Conservation (phyloP, 2,113 vertebrate species). For the Ictidomys tridecemlineatus region DNA sequence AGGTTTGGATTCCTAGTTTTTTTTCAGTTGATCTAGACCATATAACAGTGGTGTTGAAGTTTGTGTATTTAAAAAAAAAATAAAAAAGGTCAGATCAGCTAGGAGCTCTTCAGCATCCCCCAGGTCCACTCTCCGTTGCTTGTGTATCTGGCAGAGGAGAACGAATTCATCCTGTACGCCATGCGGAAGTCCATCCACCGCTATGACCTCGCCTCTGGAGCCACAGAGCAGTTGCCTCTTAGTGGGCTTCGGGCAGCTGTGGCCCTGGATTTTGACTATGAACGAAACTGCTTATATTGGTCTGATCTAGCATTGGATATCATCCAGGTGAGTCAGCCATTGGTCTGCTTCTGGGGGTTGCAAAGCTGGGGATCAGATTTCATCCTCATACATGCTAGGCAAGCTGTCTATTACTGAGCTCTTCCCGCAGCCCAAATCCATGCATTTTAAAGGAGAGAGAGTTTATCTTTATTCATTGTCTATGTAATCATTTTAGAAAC, state of each 20-base stretch:
- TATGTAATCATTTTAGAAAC: neutral
- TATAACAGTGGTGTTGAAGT: neutral
- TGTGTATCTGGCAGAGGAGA: constrained; percentile 92
- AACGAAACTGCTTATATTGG: constrained; percentile 98
- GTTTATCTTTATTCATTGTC: neutral
- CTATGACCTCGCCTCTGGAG: constrained; percentile 94
- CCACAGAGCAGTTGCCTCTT: constrained; percentile 94
- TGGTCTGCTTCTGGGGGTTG: neutral
- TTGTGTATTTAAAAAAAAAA: neutral
- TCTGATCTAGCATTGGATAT: constrained; percentile 96
- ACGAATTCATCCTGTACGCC: constrained; percentile 97
- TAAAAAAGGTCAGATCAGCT: accelerated
- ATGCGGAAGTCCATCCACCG: constrained; percentile 96
- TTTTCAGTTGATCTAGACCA: accelerated
- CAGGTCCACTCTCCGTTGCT: accelerated
- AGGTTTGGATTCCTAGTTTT: neutral
- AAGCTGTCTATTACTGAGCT: neutral
- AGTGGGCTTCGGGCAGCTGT: constrained; percentile 93
- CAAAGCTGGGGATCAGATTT: neutral
- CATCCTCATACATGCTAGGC: neutral
- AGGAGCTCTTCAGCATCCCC: neutral
- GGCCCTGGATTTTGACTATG: constrained; percentile 97
- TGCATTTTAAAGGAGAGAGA: neutral
- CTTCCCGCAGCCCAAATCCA: no score
- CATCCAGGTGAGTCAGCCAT: constrained; percentile 89